phyloP scores from a whole-genome alignment of 2,797 vertebrate species.

The Lithobates sylvaticus region DNA sequence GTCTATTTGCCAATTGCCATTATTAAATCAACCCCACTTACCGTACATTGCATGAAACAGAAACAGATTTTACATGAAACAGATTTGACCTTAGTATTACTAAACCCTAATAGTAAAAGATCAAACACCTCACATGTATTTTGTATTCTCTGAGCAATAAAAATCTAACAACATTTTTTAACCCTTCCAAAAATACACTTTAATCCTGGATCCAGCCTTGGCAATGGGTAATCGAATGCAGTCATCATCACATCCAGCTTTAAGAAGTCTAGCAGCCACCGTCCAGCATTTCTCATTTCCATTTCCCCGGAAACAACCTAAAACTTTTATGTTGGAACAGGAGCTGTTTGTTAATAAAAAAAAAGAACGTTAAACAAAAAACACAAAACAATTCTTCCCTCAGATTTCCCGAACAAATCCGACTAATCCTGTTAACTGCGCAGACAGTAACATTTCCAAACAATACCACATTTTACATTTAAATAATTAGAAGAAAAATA shows the following conservation, averaged over 20 bases:
- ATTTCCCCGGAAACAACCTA: too few species aligned
- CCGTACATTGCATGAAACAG: too few species aligned
- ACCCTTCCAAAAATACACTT: background rate
- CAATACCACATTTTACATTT: background rate
- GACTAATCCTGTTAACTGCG: background rate
- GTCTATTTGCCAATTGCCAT: too few species aligned
- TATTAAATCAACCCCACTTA: too few species aligned
- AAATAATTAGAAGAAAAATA: background rate
- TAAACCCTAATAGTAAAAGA: too few species aligned
- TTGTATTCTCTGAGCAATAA: too few species aligned
- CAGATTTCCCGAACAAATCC: too few species aligned
- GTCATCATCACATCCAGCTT: background rate
- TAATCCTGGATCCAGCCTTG: background rate
- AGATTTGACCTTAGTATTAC: too few species aligned
- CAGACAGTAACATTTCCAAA: background rate
- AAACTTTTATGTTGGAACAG: background rate
- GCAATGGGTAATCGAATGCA: too few species aligned
- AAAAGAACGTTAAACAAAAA: background rate
- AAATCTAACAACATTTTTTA: background rate
- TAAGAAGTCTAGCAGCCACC: background rate
- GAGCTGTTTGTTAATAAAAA: background rate
- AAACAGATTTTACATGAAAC: too few species aligned
- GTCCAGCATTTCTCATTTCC: too few species aligned
- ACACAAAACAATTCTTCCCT: background rate
- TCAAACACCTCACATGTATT: too few species aligned